Percentiles rank a stretch among this genome's conserved stretches.
Conservation (phyloP, 2,888 invertebrate species). For the Euphydryas editha region DNA sequence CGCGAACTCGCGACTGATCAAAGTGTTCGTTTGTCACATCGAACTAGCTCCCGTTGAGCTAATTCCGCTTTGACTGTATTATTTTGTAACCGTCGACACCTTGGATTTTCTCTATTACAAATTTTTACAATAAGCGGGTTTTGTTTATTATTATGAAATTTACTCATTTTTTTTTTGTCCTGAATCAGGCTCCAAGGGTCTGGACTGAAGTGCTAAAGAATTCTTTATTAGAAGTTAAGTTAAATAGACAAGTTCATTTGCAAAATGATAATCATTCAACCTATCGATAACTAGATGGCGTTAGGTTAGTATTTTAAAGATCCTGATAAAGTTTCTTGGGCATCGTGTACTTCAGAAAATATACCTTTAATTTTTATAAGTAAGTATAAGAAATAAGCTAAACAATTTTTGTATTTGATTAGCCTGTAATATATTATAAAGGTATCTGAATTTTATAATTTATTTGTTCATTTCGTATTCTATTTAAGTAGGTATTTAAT, state of each 20-base stretch:
- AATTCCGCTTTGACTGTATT: constrained; percentile 55
- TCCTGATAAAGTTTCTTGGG: background rate
- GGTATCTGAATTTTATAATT: too few relatives aligned
- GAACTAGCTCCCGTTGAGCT: constrained; percentile 71
- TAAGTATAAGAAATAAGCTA: too few relatives aligned
- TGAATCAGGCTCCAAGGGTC: too few relatives aligned
- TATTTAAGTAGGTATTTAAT: too few relatives aligned
- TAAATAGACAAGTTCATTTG: background rate
- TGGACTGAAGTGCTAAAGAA: too few relatives aligned
- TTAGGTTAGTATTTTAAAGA: background rate
- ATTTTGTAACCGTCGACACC: constrained; percentile 20
- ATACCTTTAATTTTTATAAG: too few relatives aligned
- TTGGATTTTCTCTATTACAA: background rate
- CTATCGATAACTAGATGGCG: background rate
- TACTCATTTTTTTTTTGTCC: too few relatives aligned
- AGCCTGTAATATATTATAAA: too few relatives aligned
- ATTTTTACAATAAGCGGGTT: background rate
- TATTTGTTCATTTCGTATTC: too few relatives aligned
- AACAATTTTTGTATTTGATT: too few relatives aligned
- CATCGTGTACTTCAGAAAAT: background rate
- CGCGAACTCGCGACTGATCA: constrained; percentile 72
- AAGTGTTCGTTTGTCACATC: constrained; percentile 69
- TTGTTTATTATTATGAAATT: background rate
- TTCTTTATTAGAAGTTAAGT: too few relatives aligned
- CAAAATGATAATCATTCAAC: background rate